Base-by-base conservation (phyloP, 2,888 invertebrate genomes). In the Hofmannophila pseudospretella region DNA sequence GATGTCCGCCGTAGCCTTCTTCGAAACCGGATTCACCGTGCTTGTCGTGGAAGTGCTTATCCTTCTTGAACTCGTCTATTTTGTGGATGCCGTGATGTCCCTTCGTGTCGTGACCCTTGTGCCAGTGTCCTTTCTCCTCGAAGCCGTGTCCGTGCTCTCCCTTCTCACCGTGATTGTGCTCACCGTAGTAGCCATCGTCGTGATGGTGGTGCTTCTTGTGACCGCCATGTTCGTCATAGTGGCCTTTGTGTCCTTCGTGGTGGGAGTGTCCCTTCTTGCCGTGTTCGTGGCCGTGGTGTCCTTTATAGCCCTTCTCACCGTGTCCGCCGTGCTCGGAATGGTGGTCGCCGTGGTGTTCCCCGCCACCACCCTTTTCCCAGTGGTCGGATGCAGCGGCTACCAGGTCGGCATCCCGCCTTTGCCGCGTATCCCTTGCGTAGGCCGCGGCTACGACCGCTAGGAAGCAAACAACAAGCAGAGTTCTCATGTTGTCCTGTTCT, bases 21-120 rank as follows among this genome's bases (percentile, higher is more conserved):
- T 94, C 93, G 51, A 93, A 93, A 1, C 93, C 94, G 38, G 91
- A 91, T 50, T 93, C 93, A 49, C 95, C 94, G 58, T 94, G 92
- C 66, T 95, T 94, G 55, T 95, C 95, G 67, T 92, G 94, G 90
- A 94, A 95, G 67, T 95, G 93, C 57, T 95, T 94, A 58, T 95
- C 92, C 69, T 95, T 95, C 67, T 94, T 94, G 77, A 90, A 94
- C 72, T 95, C 95, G 71, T 95, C 94, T 68, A 93, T 67, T 68
- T 95, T 95, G 80, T 95, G 94, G 2, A 95, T 88, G 51, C 94
- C 92, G 63, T 95, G 95, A 54, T 94, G 93, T 36, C 95, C 95
- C 65, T 95, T 94, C 41, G 93, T 95, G 57, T 92, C 91, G 75
- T 95, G 94, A 0, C 95, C 95, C 63, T 95, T 95, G 49, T 93